Conservation (phyloP, 2,888 invertebrate species). For the Apomyelois bistriatella region DNA sequence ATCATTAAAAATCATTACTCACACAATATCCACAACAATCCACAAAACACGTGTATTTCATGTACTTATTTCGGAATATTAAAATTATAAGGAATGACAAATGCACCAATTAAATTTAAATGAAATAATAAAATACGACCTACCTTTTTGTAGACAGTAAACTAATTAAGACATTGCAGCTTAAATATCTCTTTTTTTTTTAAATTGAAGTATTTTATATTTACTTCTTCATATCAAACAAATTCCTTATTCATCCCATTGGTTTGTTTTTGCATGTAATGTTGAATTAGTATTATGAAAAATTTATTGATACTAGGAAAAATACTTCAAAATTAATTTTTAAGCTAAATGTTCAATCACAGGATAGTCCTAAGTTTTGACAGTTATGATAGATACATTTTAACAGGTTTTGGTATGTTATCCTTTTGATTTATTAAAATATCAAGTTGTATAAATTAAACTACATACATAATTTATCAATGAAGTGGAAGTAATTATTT, state of each 20-base stretch:
- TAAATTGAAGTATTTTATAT: too few species aligned
- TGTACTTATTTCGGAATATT: slow-evolving; percentile 23
- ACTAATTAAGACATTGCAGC: neutral
- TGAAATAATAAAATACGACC: slow-evolving; percentile 4
- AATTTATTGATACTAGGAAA: neutral
- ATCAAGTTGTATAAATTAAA: too few species aligned
- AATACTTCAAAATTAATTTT: too few species aligned
- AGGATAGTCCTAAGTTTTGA: neutral
- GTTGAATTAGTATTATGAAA: neutral
- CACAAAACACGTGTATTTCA: slow-evolving; percentile 15
- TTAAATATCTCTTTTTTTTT: neutral
- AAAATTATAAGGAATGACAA: slow-evolving; percentile 18
- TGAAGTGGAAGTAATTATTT: too few species aligned
- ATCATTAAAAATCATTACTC: slow-evolving; percentile 47
- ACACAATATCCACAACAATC: slow-evolving; percentile 27
- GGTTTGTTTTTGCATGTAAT: too few species aligned
- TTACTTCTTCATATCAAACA: too few species aligned
- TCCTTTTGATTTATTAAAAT: too few species aligned
- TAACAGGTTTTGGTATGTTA: neutral
- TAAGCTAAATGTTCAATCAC: neutral
- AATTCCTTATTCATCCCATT: too few species aligned
- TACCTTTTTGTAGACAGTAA: neutral
- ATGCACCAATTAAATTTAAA: slow-evolving; percentile 14
- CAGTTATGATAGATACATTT: neutral
- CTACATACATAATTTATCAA: too few species aligned